Base-by-base conservation (phyloP, 2,797 vertebrate genomes). In the Smutsia gigantea region DNA sequence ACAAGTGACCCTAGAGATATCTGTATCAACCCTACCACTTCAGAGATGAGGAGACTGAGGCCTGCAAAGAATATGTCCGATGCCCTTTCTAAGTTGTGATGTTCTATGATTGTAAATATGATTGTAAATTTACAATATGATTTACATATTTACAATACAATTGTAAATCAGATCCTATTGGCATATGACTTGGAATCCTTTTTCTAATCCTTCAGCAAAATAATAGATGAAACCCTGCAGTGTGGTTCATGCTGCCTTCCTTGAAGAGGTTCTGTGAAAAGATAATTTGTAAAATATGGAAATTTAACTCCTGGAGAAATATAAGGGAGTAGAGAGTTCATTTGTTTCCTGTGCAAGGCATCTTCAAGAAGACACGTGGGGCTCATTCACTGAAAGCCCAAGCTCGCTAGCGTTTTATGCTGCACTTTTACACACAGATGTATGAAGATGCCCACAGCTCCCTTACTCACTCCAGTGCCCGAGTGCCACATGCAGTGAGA, bases 181-280 rank as follows among this genome's bases (percentile, higher is more conserved):
- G 27, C 37, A 84, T 88, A 90, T 64, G n/a, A 91, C 29, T 59
- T 84, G 55, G 42, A 95, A 86, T 78, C 25, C 59, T 69, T 42
- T 92, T 79, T 71, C 53, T 49, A 78, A 13, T 29, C 63, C 51
- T 94, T 97, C 19, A 83, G 34, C 39, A 72, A 82, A 95, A 66
- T n/a, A 64, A 7, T 61, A 66, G 13, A 14, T 79, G n/a, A 75
- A 90, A 51, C 27, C 31, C n/a, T 74, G 0, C 1, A 46, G 3
- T 78, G 17, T 83, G 49, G 61, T 59, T 90, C 61, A 64, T 90
- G 59, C 55, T 95, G n/a, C 25, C 23, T 86, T 93, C 55, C 72
- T 92, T 23, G 9, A 49, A 93, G 87, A 94, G 0, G 37, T 46
- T 72, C 55, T 85, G 19, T 72, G 63, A 93, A 95, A 89, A 86